Evolutionary conservation across 2,888 invertebrate genomes (phyloP).

Genomic region (Thymelicus acteon): DNA sequence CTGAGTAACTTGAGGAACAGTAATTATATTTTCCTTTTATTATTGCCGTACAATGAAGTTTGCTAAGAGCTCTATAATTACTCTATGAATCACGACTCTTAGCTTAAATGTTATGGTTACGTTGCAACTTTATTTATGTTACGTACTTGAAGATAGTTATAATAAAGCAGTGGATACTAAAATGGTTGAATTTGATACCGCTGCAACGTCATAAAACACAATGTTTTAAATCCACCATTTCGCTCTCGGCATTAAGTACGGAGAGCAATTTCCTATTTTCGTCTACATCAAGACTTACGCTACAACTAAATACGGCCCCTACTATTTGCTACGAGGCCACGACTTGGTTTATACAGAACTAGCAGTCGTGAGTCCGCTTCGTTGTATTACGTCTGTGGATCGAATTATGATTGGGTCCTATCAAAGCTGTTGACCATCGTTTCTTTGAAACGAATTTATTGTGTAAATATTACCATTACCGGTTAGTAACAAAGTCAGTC

Average conservation of each 20-base stretch:
- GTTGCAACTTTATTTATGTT: constrained; percentile 31
- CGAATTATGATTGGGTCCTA: too few species aligned
- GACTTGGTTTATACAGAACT: not conserved
- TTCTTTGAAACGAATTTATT: too few species aligned
- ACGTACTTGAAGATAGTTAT: constrained; percentile 18
- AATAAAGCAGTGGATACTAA: constrained; percentile 18
- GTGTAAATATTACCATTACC: too few species aligned
- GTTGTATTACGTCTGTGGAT: too few species aligned
- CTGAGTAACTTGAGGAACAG: not conserved
- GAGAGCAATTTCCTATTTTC: constrained; percentile 70
- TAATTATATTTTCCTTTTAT: constrained; percentile 19
- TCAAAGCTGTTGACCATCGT: too few species aligned
- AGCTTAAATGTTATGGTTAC: constrained; percentile 28
- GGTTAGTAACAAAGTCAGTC: too few species aligned
- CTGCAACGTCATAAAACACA: constrained; percentile 56
- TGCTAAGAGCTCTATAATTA: constrained; percentile 25
- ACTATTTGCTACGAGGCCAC: constrained; percentile 41
- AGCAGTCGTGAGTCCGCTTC: too few species aligned
- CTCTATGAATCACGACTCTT: constrained; percentile 21
- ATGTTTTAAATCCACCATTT: constrained; percentile 66
- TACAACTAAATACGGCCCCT: constrained; percentile 53
- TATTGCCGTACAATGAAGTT: constrained; percentile 9
- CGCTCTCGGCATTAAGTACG: constrained; percentile 59
- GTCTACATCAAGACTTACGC: constrained; percentile 59
- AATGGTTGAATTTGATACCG: constrained; percentile 46